Conservation (phyloP, 2,888 invertebrate species). For the Orchestes rusci region DNA sequence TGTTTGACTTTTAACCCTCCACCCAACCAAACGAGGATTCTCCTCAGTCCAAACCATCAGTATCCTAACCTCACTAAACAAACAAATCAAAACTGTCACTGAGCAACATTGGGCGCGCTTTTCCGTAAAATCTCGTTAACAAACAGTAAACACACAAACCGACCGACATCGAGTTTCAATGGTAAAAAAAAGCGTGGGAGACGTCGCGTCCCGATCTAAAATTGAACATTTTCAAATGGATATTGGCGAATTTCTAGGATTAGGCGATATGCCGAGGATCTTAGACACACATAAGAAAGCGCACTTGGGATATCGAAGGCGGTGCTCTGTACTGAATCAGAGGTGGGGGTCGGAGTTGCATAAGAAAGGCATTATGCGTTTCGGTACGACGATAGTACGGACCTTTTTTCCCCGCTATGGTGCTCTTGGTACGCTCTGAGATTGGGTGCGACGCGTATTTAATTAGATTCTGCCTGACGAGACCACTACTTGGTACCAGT, state of each 20-base stretch:
- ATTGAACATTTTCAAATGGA: conserved; percentile 25
- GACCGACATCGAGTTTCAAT: no score
- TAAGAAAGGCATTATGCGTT: conserved; percentile 27
- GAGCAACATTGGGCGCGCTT: no score
- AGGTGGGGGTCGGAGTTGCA: conserved; percentile 23
- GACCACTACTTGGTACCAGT: no score
- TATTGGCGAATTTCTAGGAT: conserved; percentile 23
- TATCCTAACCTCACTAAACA: conserved; percentile 24
- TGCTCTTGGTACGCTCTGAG: conserved; percentile 12
- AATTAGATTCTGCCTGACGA: no score
- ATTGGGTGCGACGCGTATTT: no score
- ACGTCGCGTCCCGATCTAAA: conserved; percentile 16
- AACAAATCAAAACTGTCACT: conserved; percentile 22
- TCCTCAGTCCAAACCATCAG: no score
- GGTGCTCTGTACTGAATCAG: conserved; percentile 12
- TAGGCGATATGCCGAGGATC: conserved; percentile 41
- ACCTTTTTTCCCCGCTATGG: no score
- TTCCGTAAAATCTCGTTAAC: no score
- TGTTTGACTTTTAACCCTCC: no score
- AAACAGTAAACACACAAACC: no score
- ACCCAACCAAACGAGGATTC: no score
- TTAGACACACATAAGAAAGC: conserved; percentile 39
- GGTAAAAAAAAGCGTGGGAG: conserved; percentile 21
- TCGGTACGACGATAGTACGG: conserved; percentile 20
- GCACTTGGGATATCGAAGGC: conserved; percentile 22